These are phyloP conservation scores for cat (Felis catus) DNA, from an alignment of 2,113 vertebrate species.

Conservation along the genomic window DNA sequence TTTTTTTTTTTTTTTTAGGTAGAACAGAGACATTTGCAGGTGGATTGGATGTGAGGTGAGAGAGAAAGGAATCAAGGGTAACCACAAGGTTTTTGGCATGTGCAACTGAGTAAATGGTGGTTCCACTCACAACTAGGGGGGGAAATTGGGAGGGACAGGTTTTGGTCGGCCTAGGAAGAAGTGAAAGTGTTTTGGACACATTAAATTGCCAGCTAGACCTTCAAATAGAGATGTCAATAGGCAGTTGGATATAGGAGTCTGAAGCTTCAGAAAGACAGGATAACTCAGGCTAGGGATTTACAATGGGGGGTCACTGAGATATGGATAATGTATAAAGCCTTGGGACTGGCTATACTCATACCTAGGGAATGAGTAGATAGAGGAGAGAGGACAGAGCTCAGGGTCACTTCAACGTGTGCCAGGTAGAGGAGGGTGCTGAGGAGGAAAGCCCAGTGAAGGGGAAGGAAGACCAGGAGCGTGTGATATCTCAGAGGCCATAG, in stretches of 20 bases:
- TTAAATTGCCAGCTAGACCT: background rate
- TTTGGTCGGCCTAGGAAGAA: background rate
- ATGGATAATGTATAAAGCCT: background rate
- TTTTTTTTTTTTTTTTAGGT: background rate
- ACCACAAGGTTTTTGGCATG: background rate
- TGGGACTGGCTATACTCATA: background rate
- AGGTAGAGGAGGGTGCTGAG: background rate
- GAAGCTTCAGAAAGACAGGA: background rate
- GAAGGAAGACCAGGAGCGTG: background rate
- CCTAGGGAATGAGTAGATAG: background rate
- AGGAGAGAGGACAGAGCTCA: background rate
- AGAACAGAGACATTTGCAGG: background rate
- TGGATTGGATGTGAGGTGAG: background rate
- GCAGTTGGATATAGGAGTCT: background rate
- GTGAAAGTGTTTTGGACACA: background rate
- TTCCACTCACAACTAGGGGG: background rate
- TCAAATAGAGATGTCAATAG: background rate
- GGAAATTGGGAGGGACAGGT: background rate
- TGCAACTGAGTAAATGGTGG: background rate
- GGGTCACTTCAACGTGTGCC: background rate
- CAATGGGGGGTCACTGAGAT: background rate
- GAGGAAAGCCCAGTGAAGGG: background rate
- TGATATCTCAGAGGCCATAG: background rate
- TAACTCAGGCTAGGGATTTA: background rate
- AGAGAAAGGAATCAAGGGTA: background rate